Conservation (phyloP, 2,888 invertebrate genomes). For the Cyrtodaria siliqua region DNA sequence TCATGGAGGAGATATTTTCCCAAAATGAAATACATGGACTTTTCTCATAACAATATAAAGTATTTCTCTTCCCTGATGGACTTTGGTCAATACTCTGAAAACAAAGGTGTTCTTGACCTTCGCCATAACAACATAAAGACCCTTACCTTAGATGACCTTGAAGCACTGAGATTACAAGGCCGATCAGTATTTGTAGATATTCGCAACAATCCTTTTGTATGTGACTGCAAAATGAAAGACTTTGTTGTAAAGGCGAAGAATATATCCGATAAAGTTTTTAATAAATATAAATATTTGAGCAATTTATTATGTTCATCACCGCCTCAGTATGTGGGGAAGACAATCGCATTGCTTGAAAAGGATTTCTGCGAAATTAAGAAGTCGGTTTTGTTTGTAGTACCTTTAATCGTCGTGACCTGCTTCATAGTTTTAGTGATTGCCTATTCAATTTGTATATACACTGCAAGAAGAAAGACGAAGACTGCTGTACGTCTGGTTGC, state of each 20-base stretch:
- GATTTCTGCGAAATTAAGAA: slow-evolving; percentile 58
- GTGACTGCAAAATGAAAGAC: slow-evolving; percentile 66
- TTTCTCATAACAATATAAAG: slow-evolving; percentile 61
- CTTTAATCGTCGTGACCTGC: slow-evolving; percentile 51
- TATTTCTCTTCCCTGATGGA: slow-evolving; percentile 46
- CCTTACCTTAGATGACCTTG: slow-evolving; percentile 56
- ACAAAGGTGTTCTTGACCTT: slow-evolving; percentile 61
- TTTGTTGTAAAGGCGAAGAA: slow-evolving; percentile 49
- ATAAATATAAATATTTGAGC: slow-evolving; percentile 59
- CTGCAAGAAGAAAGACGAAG: no score
- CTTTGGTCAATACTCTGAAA: slow-evolving; percentile 36
- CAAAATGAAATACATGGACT: slow-evolving; percentile 61
- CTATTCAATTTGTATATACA: no score
- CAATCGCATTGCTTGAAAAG: slow-evolving; percentile 43
- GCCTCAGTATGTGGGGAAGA: slow-evolving; percentile 37
- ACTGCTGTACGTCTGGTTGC: no score
- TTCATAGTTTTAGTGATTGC: slow-evolving; percentile 44
- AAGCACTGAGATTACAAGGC: slow-evolving; percentile 42
- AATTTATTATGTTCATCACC: slow-evolving; percentile 63
- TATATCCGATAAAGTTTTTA: slow-evolving; percentile 4
- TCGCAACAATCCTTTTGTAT: slow-evolving; percentile 66
- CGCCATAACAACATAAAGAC: slow-evolving; percentile 69
- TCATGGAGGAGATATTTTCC: slow-evolving; percentile 62
- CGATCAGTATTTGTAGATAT: slow-evolving; percentile 63
- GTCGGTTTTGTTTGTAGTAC: slow-evolving; percentile 35